Evolutionary conservation across 2,888 invertebrate genomes (phyloP).

Genomic region (Drosophila atroscutellata): DNA sequence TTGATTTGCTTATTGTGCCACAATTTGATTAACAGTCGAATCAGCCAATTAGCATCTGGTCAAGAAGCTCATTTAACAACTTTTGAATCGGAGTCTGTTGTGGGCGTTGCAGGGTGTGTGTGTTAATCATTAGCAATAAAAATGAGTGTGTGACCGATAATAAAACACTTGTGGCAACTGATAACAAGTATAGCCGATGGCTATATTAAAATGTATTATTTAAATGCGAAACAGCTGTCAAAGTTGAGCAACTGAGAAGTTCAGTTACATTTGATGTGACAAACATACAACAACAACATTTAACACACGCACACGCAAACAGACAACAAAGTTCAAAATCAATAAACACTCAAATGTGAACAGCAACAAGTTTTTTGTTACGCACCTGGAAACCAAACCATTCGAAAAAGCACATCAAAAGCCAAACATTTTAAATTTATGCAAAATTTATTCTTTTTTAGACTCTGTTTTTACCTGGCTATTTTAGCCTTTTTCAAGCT

Average conservation of each 20-base stretch:
- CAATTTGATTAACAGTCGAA: slow-evolving; percentile 55
- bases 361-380: slow-evolving; percentile 34
- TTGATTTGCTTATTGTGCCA: slow-evolving; percentile 8
- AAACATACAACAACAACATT: background rate
- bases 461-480: slow-evolving; percentile 19
- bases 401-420: background rate
- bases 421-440: background rate
- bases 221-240: slow-evolving; percentile 16
- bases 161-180: slow-evolving; percentile 26
- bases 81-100: background rate
- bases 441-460: slow-evolving; percentile 32
- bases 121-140: slow-evolving; percentile 39
- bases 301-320: background rate
- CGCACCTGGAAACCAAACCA: background rate
- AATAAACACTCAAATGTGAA: slow-evolving; percentile 14
- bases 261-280: background rate
- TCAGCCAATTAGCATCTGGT: slow-evolving; percentile 57
- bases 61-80: slow-evolving; percentile 10
- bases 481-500: slow-evolving; percentile 40
- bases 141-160: slow-evolving; percentile 36
- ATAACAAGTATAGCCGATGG: background rate
- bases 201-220: slow-evolving; percentile 10
- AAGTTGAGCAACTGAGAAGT: slow-evolving; percentile 1
- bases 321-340: slow-evolving; percentile 13
- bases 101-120: background rate